Percentiles rank a stretch among this genome's conserved stretches.
These are phyloP conservation scores for Microhierax caerulescens DNA, from an alignment of 2,797 vertebrate species.

Conservation along the genomic window DNA sequence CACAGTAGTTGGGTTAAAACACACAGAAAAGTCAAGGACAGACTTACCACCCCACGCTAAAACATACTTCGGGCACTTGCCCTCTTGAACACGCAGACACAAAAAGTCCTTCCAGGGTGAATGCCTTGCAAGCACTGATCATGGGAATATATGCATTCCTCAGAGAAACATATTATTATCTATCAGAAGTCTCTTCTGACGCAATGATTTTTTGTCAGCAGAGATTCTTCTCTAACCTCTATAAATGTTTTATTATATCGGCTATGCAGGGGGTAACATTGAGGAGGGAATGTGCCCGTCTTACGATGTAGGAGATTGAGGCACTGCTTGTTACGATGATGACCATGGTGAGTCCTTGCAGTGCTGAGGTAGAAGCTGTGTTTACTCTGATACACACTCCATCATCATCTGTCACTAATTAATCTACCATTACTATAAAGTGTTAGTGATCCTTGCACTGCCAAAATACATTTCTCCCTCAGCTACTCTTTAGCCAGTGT, in stretches of 20 bases:
- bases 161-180: neutral
- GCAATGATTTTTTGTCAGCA: neutral
- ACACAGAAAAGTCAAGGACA: neutral
- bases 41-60: neutral
- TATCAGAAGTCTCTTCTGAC: neutral
- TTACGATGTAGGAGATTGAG: neutral
- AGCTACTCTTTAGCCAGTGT: neutral
- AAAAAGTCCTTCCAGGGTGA: neutral
- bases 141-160: neutral
- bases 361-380: neutral
- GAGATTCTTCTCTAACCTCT: neutral
- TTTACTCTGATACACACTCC: neutral
- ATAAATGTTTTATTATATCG: neutral
- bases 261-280: neutral
- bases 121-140: neutral
- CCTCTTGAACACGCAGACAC: neutral
- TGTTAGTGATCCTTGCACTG: constrained; percentile 4
- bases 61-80: neutral
- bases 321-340: neutral
- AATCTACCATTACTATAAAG: neutral
- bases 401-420: constrained; percentile 42
- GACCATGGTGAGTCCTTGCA: neutral
- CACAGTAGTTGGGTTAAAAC: neutral
- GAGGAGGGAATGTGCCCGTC: neutral
- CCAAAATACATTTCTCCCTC: constrained; percentile 1